Conservation (phyloP, 2,113 vertebrate genomes). For the Brachypodius melanocephalos region DNA sequence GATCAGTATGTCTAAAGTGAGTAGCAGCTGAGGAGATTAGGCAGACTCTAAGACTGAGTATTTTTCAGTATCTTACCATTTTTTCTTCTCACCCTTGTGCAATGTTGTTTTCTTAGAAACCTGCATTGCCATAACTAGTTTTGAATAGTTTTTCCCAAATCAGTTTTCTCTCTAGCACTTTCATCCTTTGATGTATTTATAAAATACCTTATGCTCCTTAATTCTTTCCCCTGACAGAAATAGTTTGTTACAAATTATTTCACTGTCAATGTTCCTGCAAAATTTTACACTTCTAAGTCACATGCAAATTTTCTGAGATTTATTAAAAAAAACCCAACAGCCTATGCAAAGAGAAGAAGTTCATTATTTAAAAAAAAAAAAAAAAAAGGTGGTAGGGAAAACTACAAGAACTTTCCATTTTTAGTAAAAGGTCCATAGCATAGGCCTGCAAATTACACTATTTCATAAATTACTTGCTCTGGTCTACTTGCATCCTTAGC, state of each 20-base stretch:
- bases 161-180: slow-evolving; percentile 10
- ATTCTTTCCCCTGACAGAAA: slow-evolving; percentile 32
- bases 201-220: slow-evolving; percentile 41
- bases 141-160: neutral
- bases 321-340: neutral
- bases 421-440: neutral
- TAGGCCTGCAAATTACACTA: neutral
- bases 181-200: slow-evolving; percentile 22
- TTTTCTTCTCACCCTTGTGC: neutral
- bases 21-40: neutral
- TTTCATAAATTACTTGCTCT: neutral
- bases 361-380: neutral
- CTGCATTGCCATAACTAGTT: neutral
- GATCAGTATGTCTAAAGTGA: neutral
- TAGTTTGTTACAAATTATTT: slow-evolving; percentile 16
- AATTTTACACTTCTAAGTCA: slow-evolving; percentile 28
- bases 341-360: neutral
- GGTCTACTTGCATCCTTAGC: neutral
- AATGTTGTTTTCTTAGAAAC: neutral
- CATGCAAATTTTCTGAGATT: neutral
- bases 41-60: neutral
- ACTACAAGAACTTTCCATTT: neutral
- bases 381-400: fast-evolving
- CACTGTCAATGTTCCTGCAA: slow-evolving; percentile 21
- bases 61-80: neutral